Percentiles rank a stretch among this genome's conserved stretches.
Evolutionary conservation across 2,888 invertebrate species (phyloP).

Genomic region (Syrista parreyssii): DNA sequence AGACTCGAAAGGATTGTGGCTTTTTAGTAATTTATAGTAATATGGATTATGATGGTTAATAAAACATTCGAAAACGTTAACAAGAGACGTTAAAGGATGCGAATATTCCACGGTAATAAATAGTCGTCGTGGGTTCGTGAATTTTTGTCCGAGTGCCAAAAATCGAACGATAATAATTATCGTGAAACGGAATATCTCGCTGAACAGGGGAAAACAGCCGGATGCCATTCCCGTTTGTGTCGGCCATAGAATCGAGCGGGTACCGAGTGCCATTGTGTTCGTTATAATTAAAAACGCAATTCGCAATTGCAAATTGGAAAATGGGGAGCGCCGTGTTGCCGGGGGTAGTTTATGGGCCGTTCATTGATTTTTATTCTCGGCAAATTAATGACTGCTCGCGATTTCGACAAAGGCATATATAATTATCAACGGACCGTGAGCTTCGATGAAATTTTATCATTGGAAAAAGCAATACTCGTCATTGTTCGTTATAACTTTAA

Average conservation of each 20-base stretch:
- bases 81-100: slow-evolving; percentile 6
- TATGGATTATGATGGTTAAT: neutral
- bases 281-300: slow-evolving; percentile 67
- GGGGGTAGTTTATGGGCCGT: slow-evolving; percentile 64
- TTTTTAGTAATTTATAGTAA: neutral
- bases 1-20: neutral
- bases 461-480: neutral
- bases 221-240: slow-evolving; percentile 6
- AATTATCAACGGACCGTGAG: slow-evolving; percentile 40
- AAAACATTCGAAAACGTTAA: neutral
- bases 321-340: slow-evolving; percentile 51
- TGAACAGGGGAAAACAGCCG: slow-evolving; percentile 21
- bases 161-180: slow-evolving; percentile 63
- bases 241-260: slow-evolving; percentile 21
- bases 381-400: slow-evolving; percentile 63
- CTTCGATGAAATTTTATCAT: neutral
- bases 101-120: slow-evolving; percentile 11
- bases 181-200: slow-evolving; percentile 62
- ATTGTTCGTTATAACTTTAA: neutral
- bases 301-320: slow-evolving; percentile 67
- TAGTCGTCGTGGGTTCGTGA: slow-evolving; percentile 1
- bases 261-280: slow-evolving; percentile 62
- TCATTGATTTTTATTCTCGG: slow-evolving; percentile 65
- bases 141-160: slow-evolving; percentile 25
- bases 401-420: slow-evolving; percentile 58